Evolutionary conservation across 2,888 invertebrate species (phyloP).

Genomic region (Mythimna pallens): DNA sequence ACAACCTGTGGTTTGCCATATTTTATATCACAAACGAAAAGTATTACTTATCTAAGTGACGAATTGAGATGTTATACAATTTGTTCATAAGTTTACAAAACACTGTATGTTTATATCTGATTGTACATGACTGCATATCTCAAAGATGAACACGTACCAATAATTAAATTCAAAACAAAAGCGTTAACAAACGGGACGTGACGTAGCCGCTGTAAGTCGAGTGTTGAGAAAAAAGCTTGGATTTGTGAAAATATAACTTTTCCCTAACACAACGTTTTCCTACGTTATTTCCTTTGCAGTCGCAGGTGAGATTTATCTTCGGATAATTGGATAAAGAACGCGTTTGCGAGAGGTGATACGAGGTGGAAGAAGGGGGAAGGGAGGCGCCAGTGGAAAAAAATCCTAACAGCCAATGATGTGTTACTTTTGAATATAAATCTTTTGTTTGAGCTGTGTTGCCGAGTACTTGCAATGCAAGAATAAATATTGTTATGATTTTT

Average conservation of each 20-base stretch:
- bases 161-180: slow-evolving; percentile 72
- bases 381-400: slow-evolving; percentile 67
- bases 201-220: slow-evolving; percentile 76
- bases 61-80: background rate
- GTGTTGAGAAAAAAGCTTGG: slow-evolving; percentile 77
- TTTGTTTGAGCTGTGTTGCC: slow-evolving; percentile 59
- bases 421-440: slow-evolving; percentile 71
- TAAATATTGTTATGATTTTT: slow-evolving; percentile 29
- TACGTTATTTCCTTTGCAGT: slow-evolving; percentile 86
- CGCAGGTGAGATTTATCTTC: slow-evolving; percentile 91
- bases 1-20: background rate
- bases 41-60: background rate
- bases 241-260: slow-evolving; percentile 85
- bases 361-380: slow-evolving; percentile 79
- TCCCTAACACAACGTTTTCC: slow-evolving; percentile 81
- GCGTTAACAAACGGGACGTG: slow-evolving; percentile 70
- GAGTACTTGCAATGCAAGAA: slow-evolving; percentile 31
- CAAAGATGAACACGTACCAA: slow-evolving; percentile 50
- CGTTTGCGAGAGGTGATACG: slow-evolving; percentile 88
- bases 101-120: slow-evolving; percentile 8
- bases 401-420: slow-evolving; percentile 75
- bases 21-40: background rate
- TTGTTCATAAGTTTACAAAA: slow-evolving; percentile 8
- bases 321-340: slow-evolving; percentile 91
- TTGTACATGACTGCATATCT: slow-evolving; percentile 3